Conservation (phyloP, 2,113 vertebrate species). For the Campylomormyrus tamandua region DNA sequence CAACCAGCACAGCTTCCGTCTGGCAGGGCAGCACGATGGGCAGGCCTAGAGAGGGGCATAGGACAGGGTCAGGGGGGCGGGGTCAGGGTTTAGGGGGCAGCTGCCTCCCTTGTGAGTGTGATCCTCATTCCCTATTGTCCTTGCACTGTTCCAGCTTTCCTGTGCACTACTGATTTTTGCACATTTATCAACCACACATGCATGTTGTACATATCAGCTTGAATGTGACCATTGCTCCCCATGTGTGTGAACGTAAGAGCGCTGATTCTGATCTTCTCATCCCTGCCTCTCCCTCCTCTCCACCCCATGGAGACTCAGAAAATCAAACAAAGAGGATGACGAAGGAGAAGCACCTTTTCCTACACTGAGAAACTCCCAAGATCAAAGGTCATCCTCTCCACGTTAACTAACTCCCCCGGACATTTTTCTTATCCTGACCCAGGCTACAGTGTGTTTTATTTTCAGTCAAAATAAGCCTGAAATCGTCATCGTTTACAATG, state of each 20-base stretch:
- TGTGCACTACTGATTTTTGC: background rate
- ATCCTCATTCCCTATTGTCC: background rate
- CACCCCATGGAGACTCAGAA: constrained; percentile 5
- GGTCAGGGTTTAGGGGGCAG: background rate
- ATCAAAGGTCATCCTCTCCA: background rate
- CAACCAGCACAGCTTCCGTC: constrained; percentile 83
- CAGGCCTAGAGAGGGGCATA: constrained; percentile 57
- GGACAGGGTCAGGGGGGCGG: background rate
- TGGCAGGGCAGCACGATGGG: constrained; percentile 82
- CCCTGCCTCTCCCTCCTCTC: constrained; percentile 12
- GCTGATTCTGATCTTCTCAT: background rate
- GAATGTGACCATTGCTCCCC: background rate
- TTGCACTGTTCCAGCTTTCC: background rate
- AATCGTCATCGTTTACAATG: background rate
- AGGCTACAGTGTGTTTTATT: background rate
- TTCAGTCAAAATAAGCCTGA: background rate
- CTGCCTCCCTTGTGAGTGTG: background rate
- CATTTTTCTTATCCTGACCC: background rate
- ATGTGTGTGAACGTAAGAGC: background rate
- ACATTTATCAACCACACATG: background rate
- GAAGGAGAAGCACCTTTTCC: background rate
- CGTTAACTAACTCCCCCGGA: background rate
- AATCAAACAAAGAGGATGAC: background rate
- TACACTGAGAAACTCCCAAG: background rate
- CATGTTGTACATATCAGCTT: background rate